Conservation (phyloP, 2,888 invertebrate species). For the Sipunculus nudus region DNA sequence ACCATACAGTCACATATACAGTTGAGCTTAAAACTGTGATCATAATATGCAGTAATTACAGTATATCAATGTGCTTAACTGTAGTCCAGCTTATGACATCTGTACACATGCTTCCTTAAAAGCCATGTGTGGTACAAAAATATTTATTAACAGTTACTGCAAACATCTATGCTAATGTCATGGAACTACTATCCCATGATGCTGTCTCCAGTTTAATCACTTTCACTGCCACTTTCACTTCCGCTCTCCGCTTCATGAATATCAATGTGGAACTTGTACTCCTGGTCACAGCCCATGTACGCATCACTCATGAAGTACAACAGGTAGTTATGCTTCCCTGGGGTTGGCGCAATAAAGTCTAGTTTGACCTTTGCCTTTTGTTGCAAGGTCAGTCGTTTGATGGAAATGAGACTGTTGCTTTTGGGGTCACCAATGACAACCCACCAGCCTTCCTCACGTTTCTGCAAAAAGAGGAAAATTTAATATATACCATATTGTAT, state of each 20-base stretch:
- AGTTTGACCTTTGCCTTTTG: slow-evolving; percentile 87
- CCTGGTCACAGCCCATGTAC: slow-evolving; percentile 99
- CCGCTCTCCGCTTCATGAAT: slow-evolving; percentile 46
- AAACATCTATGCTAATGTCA: too few relatives aligned
- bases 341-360: slow-evolving; percentile 92
- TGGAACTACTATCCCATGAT: too few relatives aligned
- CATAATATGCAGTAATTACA: too few relatives aligned
- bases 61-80: too few relatives aligned
- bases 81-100: too few relatives aligned
- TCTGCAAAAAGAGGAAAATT: slow-evolving; percentile 52
- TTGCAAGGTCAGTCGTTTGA: slow-evolving; percentile 94
- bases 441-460: slow-evolving; percentile 81
- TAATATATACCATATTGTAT: not conserved
- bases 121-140: too few relatives aligned
- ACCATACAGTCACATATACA: too few relatives aligned
- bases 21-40: too few relatives aligned
- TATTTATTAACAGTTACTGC: too few relatives aligned
- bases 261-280: slow-evolving; percentile 82
- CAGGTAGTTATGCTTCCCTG: slow-evolving; percentile 87
- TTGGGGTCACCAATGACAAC: slow-evolving; percentile 98
- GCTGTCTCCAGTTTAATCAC: too few relatives aligned
- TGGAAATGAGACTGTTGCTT: slow-evolving; percentile 91
- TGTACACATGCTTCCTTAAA: too few relatives aligned
- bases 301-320: slow-evolving; percentile 99
- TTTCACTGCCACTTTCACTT: slow-evolving; percentile 27